Base-by-base conservation (phyloP, 2,888 invertebrate species). In the Aporophyla lueneburgensis region DNA sequence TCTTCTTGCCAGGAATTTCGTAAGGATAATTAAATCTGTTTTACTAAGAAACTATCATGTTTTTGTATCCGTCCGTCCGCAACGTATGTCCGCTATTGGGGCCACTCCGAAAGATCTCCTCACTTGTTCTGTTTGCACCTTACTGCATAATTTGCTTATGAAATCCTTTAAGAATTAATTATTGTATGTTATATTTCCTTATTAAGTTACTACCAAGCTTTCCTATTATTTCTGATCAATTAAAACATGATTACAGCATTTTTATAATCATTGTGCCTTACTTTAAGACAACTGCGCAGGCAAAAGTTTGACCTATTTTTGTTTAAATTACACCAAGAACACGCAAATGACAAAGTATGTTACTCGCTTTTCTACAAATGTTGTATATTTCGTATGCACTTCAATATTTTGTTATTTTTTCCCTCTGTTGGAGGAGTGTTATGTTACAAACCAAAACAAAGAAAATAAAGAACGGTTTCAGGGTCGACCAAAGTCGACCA, bases 301-400 rank as follows among this genome's bases (percentile, higher is more conserved):
- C 9, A 56, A 67, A n/a, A 14, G 10, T 49, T 2, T 27, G 5
- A 2, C 19, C 2, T 10, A 16, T 27, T 63, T 33, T 19, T 51
- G 21, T 27, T 27, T 27, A 49, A 7, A 33, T n/a, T n/a, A 27
- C 9, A 59, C 21, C 19, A 66, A 40, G 46, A 62, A 53, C 46
- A 56, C 27, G 51, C 2, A 53, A 78, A 76, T 51, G 58, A 24
- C 62, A 71, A 40, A 74, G 33, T 51, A 53, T 43, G 10, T 66
- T 49, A 19, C 5, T 58, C 40, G 24, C 14, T 46, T 70, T 40
- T 27, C 9, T 24, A 21, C 16, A 33, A 21, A 63, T 12, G 16
- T 16, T 49, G 12, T 66, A 43, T 54, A 14, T 61, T 27, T 71
- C n/a, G 14, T n/a, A 49, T 54, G 40, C n/a, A 54, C 14, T 43